Conservation (phyloP, 2,888 invertebrate species). For the Stenodema calcarata region DNA sequence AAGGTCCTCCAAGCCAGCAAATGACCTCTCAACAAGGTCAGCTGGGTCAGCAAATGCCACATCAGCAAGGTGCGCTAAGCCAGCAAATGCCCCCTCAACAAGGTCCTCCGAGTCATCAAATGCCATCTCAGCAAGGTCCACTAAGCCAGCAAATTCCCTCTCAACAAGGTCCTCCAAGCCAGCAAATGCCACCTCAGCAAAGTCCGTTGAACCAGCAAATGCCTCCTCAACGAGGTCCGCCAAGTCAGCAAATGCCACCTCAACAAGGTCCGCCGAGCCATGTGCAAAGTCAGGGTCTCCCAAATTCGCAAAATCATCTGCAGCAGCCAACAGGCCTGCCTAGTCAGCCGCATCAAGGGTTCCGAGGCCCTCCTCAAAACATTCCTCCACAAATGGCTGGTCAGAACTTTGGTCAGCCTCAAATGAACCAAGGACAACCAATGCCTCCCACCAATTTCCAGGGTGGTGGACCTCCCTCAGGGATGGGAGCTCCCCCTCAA, state of each 20-base stretch:
- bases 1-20: not conserved
- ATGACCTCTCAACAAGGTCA: not conserved
- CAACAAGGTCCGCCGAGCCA: not conserved
- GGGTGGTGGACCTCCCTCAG: not conserved
- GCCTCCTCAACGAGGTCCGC: not conserved
- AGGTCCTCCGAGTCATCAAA: not conserved
- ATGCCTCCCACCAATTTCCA: not conserved
- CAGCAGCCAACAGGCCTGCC: not conserved
- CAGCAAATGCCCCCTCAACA: not conserved
- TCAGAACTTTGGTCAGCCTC: constrained; percentile 36
- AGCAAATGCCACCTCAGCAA: not conserved
- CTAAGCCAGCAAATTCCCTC: not conserved
- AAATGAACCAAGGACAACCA: not conserved
- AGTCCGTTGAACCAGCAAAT: constrained; percentile 47
- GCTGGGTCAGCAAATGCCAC: not conserved
- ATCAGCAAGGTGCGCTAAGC: not conserved
- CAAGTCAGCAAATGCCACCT: not conserved
- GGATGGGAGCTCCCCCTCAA: not conserved
- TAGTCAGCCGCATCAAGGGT: not conserved
- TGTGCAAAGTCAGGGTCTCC: not conserved
- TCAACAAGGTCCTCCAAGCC: not conserved
- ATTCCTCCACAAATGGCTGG: constrained; percentile 24
- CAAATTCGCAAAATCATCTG: not conserved
- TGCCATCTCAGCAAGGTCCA: not conserved
- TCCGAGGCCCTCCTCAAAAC: not conserved